phyloP scores from a whole-genome alignment of 2,113 vertebrate species.

The Dasypus novemcinctus region DNA sequence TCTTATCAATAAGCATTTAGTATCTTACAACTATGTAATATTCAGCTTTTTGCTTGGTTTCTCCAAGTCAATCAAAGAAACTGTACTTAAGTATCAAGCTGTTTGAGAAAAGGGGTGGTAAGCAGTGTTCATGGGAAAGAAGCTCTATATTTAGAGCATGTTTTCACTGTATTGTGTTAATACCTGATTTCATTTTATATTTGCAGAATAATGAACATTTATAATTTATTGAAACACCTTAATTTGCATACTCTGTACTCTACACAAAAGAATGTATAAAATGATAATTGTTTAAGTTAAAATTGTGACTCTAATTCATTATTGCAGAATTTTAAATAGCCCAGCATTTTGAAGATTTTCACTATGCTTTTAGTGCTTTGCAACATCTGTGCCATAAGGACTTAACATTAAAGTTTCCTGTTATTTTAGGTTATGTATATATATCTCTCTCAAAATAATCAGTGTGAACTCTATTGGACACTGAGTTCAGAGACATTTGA shows the following conservation, averaged over 20 bases:
- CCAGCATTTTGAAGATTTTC: background rate
- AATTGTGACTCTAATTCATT: conserved; percentile 42
- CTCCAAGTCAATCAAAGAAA: conserved; percentile 49
- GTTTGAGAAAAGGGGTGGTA: conserved; percentile 32
- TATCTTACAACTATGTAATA: background rate
- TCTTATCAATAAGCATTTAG: conserved; percentile 12
- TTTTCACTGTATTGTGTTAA: conserved; percentile 57
- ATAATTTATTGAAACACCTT: conserved; percentile 58
- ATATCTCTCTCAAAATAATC: background rate
- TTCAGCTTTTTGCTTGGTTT: conserved; percentile 62
- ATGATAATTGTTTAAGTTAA: background rate
- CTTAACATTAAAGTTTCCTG: conserved; percentile 50
- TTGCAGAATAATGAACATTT: conserved; percentile 48
- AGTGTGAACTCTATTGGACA: background rate
- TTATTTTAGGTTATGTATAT: background rate
- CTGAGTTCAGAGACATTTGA: background rate
- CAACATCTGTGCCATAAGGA: conserved; percentile 65
- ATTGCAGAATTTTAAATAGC: conserved; percentile 44
- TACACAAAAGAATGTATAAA: no score
- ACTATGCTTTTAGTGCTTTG: conserved; percentile 18
- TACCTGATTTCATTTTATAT: conserved; percentile 56
- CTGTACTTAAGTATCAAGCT: background rate
- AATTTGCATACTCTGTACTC: conserved; percentile 50
- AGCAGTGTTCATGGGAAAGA: conserved; percentile 53
- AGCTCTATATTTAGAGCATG: conserved; percentile 61